Percentiles rank a stretch among this genome's conserved stretches.
Evolutionary conservation across 2,888 invertebrate species (phyloP).

Genomic region (Chromoteleia sp.): DNA sequence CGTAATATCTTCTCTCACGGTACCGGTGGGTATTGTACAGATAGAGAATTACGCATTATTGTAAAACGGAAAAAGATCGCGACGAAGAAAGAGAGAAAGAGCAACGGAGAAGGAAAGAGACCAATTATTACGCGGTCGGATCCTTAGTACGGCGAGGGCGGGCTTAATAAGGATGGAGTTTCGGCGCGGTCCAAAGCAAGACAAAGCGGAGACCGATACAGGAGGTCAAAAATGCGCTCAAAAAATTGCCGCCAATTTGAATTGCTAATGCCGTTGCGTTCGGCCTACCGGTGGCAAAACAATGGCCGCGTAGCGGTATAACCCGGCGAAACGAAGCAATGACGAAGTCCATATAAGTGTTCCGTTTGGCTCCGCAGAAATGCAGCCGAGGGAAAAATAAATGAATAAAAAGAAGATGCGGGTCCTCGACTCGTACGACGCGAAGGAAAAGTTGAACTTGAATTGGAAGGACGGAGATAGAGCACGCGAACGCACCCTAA

Average conservation of each 20-base stretch:
- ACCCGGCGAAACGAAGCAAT: conserved; percentile 81
- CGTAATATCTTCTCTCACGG: conserved; percentile 33
- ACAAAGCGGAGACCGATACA: conserved; percentile 81
- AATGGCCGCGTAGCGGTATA: conserved; percentile 83
- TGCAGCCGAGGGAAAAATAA: conserved; percentile 82
- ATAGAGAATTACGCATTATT: conserved; percentile 62
- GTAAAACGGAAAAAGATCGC: conserved; percentile 54
- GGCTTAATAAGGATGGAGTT: conserved; percentile 84
- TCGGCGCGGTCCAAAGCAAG: conserved; percentile 78
- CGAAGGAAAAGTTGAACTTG: conserved; percentile 58
- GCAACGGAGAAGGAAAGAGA: conserved; percentile 57
- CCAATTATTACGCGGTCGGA: conserved; percentile 73
- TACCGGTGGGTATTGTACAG: conserved; percentile 21
- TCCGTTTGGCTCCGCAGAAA: conserved; percentile 83
- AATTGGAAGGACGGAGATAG: conserved; percentile 65
- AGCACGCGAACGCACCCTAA: conserved; percentile 79
- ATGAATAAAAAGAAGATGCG: conserved; percentile 75
- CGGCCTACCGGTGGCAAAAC: conserved; percentile 82
- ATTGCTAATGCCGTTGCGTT: conserved; percentile 83
- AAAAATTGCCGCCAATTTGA: conserved; percentile 85
- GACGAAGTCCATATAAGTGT: conserved; percentile 84
- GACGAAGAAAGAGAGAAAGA: conserved; percentile 43
- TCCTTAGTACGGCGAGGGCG: conserved; percentile 84
- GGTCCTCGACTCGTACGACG: conserved; percentile 63
- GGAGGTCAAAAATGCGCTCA: conserved; percentile 85